Evolutionary conservation across 2,797 vertebrate genomes (phyloP).

Genomic region (Sciaenops ocellatus): DNA sequence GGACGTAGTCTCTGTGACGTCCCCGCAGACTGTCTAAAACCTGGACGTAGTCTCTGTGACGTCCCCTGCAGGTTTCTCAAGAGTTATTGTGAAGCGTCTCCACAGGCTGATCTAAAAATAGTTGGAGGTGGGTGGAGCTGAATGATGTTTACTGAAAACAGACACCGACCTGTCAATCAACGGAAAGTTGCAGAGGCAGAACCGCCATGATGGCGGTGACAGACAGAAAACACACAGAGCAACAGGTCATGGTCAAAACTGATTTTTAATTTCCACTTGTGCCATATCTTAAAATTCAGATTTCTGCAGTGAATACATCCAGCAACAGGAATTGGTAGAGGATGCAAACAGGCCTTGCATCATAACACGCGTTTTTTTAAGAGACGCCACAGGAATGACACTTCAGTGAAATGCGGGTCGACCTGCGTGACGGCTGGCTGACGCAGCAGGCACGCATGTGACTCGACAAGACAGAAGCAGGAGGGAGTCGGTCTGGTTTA

Average conservation of each 20-base stretch:
- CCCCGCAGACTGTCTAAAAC: too few relatives aligned
- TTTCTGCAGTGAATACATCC: constrained; percentile 72
- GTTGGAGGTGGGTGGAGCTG: too few relatives aligned
- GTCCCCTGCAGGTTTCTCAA: too few relatives aligned
- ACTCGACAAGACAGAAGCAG: constrained; percentile 60
- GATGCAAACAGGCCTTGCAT: constrained; percentile 61
- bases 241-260: constrained; percentile 62
- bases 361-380: constrained; percentile 24
- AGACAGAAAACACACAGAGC: neutral
- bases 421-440: constrained; percentile 28
- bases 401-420: constrained; percentile 46
- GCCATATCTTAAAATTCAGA: constrained; percentile 70
- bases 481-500: constrained; percentile 43
- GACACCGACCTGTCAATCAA: too few relatives aligned
- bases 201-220: too few relatives aligned
- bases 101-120: too few relatives aligned
- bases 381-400: constrained; percentile 51
- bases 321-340: constrained; percentile 62
- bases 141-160: too few relatives aligned
- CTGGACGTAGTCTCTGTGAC: too few relatives aligned
- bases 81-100: too few relatives aligned
- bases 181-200: too few relatives aligned
- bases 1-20: too few relatives aligned
- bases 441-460: constrained; percentile 30
- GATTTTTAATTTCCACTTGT: constrained; percentile 78